Evolutionary conservation across 1,140 invertebrate genomes (phyloP).

Genomic region (Drosophila nannoptera): DNA sequence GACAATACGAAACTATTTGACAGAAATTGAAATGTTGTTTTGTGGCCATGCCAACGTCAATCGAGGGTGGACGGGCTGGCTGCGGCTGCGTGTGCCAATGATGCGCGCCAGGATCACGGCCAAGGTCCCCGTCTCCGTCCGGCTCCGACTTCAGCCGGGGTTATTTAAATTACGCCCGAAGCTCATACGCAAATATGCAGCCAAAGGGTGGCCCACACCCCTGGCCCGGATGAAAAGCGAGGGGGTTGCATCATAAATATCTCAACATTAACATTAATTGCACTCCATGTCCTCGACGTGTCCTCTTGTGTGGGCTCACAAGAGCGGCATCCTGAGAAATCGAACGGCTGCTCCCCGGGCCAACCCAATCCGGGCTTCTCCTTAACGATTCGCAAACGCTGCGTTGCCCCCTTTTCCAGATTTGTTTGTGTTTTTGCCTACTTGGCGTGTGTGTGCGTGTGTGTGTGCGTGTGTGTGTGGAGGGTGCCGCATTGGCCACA

Average conservation of each 20-base stretch:
- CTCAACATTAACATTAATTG: constrained; percentile 79
- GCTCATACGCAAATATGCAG: constrained; percentile 57
- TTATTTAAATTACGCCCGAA: constrained; percentile 47
- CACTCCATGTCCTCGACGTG: constrained; percentile 68
- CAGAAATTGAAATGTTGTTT: constrained; percentile 72
- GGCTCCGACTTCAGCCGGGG: constrained; percentile 14
- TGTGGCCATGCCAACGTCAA: constrained; percentile 54
- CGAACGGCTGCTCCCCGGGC: constrained; percentile 59
- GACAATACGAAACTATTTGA: constrained; percentile 70
- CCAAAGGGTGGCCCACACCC: constrained; percentile 41
- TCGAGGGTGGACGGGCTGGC: constrained; percentile 41
- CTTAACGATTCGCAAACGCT: constrained; percentile 3
- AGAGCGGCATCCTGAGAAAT: constrained; percentile 72
- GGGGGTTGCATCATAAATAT: constrained; percentile 77
- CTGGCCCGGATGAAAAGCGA: constrained; percentile 5
- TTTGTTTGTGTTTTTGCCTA: neutral
- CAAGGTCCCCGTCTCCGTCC: neutral
- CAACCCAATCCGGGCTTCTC: neutral
- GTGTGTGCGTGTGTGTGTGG: constrained; percentile 25
- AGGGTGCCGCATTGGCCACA: constrained; percentile 68
- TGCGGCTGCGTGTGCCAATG: neutral
- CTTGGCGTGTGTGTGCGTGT: constrained; percentile 2
- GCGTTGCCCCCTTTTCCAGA: neutral
- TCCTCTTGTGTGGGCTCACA: constrained; percentile 78
- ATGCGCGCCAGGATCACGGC: constrained; percentile 12